Percentiles rank a stretch among this genome's conserved stretches.
These are phyloP conservation scores for Pammene aurita DNA, from an alignment of 2,888 invertebrate genomes.

Conservation along the genomic window DNA sequence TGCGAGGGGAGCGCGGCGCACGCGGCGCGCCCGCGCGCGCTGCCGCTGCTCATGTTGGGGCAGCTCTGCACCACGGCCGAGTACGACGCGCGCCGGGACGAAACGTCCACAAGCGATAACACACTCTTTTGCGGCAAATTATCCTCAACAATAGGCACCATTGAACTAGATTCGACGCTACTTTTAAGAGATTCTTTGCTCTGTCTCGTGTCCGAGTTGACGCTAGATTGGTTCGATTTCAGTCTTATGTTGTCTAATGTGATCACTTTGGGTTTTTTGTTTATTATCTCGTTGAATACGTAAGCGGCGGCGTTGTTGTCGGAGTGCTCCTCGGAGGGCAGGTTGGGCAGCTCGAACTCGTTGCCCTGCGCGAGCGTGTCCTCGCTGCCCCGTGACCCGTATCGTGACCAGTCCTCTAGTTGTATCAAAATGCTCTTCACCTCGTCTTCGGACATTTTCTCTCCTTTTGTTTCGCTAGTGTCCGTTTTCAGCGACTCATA, in stretches of 20 bases:
- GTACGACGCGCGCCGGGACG: slow-evolving; percentile 48
- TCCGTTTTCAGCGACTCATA: slow-evolving; percentile 69
- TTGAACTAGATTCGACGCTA: slow-evolving; percentile 59
- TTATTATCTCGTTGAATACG: slow-evolving; percentile 79
- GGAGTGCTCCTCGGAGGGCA: slow-evolving; percentile 71
- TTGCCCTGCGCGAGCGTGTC: slow-evolving; percentile 77
- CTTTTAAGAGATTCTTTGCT: slow-evolving; percentile 59
- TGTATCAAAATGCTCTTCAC: slow-evolving; percentile 78
- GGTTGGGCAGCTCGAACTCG: slow-evolving; percentile 75
- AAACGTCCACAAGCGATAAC: slow-evolving; percentile 48
- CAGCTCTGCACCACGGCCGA: slow-evolving; percentile 57
- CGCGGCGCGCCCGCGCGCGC: slow-evolving; percentile 51
- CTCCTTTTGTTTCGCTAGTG: slow-evolving; percentile 61
- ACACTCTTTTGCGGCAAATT: slow-evolving; percentile 43
- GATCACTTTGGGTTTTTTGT: slow-evolving; percentile 77
- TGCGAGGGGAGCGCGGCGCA: too few relatives aligned
- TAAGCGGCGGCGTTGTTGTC: slow-evolving; percentile 54
- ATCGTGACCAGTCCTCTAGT: slow-evolving; percentile 78
- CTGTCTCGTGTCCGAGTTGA: slow-evolving; percentile 54
- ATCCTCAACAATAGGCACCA: slow-evolving; percentile 54
- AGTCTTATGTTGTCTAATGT: slow-evolving; percentile 73
- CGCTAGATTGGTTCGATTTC: slow-evolving; percentile 64
- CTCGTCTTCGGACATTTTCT: slow-evolving; percentile 73
- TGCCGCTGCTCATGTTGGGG: slow-evolving; percentile 59
- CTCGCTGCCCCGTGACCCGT: slow-evolving; percentile 76